Evolutionary conservation across 2,113 vertebrate species (phyloP).

Genomic region (Corythoichthys haematopterus): DNA sequence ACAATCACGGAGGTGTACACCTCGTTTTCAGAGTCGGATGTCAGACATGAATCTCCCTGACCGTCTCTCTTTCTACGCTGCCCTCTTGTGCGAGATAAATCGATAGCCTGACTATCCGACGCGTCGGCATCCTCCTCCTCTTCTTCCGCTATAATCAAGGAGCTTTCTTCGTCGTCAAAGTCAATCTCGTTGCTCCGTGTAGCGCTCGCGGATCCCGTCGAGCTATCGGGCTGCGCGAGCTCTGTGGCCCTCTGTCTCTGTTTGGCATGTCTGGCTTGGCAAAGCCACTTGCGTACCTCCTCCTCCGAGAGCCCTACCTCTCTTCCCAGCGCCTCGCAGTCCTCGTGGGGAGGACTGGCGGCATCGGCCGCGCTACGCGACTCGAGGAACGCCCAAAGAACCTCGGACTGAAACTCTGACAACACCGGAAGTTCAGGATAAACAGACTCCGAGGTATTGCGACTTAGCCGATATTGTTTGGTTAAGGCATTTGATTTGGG

Average conservation of each 20-base stretch:
- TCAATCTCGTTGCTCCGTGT: slow-evolving; percentile 43
- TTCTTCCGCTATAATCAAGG: slow-evolving; percentile 67
- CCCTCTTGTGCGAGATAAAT: slow-evolving; percentile 62
- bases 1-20: slow-evolving; percentile 75
- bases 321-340: slow-evolving; percentile 72
- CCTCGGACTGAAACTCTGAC: slow-evolving; percentile 74
- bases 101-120: slow-evolving; percentile 62
- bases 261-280: slow-evolving; percentile 60
- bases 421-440: slow-evolving; percentile 57
- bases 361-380: slow-evolving; percentile 70
- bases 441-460: slow-evolving; percentile 28
- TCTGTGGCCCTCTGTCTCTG: slow-evolving; percentile 46
- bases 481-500: slow-evolving; percentile 64
- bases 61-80: slow-evolving; percentile 52
- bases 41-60: slow-evolving; percentile 63
- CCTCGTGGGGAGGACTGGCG: slow-evolving; percentile 69
- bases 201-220: slow-evolving; percentile 9
- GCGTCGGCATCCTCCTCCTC: slow-evolving; percentile 55
- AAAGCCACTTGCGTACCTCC: slow-evolving; percentile 72
- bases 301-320: slow-evolving; percentile 72
- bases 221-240: slow-evolving; percentile 11
- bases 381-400: slow-evolving; percentile 76
- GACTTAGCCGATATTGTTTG: slow-evolving; percentile 45
- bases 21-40: slow-evolving; percentile 74
- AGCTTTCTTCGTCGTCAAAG: slow-evolving; percentile 66